These are phyloP conservation scores for Stenurella melanura DNA, from an alignment of 2,888 invertebrate genomes.

Conservation along the genomic window DNA sequence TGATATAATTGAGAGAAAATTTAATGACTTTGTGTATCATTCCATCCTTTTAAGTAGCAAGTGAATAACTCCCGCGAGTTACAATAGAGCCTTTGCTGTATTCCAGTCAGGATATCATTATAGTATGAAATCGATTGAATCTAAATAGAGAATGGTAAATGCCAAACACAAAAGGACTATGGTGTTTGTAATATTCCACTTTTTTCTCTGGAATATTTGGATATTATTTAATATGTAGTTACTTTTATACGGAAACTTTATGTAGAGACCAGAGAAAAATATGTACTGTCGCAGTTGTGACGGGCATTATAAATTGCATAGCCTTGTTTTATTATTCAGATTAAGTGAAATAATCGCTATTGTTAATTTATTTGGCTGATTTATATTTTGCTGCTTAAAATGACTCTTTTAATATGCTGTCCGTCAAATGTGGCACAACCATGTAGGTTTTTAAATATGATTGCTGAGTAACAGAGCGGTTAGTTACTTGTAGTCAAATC, in stretches of 20 bases:
- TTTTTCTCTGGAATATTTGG: background rate
- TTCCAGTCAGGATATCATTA: conserved; percentile 3
- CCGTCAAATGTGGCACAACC: background rate
- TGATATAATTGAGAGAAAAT: background rate
- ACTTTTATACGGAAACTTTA: conserved; percentile 1
- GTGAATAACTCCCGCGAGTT: background rate
- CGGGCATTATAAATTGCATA: conserved; percentile 1
- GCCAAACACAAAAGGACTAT: conserved; percentile 23
- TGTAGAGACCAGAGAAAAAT: background rate
- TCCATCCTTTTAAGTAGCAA: background rate
- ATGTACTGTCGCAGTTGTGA: background rate
- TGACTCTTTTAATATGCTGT: background rate
- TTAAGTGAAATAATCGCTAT: background rate
- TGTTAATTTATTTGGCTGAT: background rate
- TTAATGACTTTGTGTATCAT: background rate
- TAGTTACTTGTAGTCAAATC: too few relatives aligned
- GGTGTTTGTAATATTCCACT: conserved; percentile 18
- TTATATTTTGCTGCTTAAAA: background rate
- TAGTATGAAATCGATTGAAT: conserved; percentile 32
- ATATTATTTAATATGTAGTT: background rate
- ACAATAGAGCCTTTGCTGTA: background rate
- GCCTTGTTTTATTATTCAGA: background rate
- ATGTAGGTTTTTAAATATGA: background rate
- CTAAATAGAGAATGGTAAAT: conserved; percentile 21
- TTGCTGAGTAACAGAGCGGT: background rate